A percentile compares a stretch with the other conserved stretches of the same genome.
These are phyloP conservation scores for Emydoidea blandingii DNA, from an alignment of 2,797 vertebrate genomes.

Conservation along the genomic window DNA sequence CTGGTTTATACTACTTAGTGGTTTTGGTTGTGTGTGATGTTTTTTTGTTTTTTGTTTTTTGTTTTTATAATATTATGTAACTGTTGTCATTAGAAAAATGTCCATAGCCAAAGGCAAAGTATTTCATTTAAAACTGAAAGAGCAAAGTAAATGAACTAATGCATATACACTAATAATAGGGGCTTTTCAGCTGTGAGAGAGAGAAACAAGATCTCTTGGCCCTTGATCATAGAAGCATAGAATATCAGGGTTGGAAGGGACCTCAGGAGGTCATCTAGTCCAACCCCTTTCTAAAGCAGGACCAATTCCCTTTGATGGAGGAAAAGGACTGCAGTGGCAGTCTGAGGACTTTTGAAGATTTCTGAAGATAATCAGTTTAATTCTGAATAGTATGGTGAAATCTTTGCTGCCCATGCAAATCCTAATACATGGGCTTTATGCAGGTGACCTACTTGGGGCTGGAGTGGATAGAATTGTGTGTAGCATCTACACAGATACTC, in stretches of 20 bases:
- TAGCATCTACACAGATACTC: background rate
- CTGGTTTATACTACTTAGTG: constrained; percentile 22
- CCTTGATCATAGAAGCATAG: background rate
- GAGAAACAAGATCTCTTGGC: background rate
- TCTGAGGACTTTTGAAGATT: constrained; percentile 36
- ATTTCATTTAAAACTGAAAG: constrained; percentile 56
- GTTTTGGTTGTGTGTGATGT: no score
- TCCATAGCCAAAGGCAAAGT: constrained; percentile 43
- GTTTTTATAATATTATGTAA: background rate
- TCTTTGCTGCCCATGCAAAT: constrained; percentile 29
- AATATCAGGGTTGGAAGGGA: no score
- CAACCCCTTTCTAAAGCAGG: no score
- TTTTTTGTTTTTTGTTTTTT: constrained; percentile 20
- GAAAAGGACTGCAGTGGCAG: background rate
- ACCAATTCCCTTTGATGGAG: background rate
- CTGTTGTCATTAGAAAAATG: constrained; percentile 29
- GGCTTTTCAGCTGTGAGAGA: constrained; percentile 15
- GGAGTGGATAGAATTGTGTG: background rate
- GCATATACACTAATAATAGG: background rate
- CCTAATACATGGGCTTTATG: constrained; percentile 4
- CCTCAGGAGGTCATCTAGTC: no score
- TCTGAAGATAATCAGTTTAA: constrained; percentile 42
- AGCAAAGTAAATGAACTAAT: constrained; percentile 33
- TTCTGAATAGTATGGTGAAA: constrained; percentile 35
- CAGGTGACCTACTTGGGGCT: constrained; percentile 12